phyloP scores from a whole-genome alignment of 1,140 invertebrate genomes.

The Ericerus pela region DNA sequence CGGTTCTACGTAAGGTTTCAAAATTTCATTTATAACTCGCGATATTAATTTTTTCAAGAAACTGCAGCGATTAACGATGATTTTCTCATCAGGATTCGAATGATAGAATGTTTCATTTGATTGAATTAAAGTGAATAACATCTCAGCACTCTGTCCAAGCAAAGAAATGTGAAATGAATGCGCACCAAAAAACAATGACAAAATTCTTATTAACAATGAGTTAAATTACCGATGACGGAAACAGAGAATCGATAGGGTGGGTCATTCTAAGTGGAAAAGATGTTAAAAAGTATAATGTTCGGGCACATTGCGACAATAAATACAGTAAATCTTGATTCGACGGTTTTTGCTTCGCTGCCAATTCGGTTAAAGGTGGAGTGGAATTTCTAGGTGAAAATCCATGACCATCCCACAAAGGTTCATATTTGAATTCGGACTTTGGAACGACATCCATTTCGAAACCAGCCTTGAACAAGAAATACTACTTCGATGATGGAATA shows the following conservation, averaged over 20 bases:
- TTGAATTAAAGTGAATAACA: not conserved
- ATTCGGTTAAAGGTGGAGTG: constrained; percentile 15
- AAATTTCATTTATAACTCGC: not conserved
- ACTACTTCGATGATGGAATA: not conserved
- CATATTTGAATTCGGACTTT: constrained; percentile 17
- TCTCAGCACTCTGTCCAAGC: not conserved
- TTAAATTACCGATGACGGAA: constrained; percentile 36
- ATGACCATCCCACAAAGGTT: constrained; percentile 19
- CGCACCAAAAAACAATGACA: not conserved
- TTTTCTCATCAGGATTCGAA: constrained; percentile 1
- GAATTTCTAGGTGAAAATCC: not conserved
- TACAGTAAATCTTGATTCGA: constrained; percentile 57
- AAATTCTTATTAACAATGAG: constrained; percentile 16
- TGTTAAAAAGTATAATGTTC: constrained; percentile 60
- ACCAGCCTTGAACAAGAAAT: constrained; percentile 11
- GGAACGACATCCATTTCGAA: constrained; percentile 13
- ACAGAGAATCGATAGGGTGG: constrained; percentile 57
- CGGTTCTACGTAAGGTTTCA: constrained; percentile 2
- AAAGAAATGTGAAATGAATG: not conserved
- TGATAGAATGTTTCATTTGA: constrained; percentile 1
- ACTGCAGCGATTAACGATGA: constrained; percentile 1
- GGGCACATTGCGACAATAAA: constrained; percentile 35
- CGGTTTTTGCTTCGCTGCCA: constrained; percentile 53
- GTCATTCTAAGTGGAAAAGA: constrained; percentile 57
- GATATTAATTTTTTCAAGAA: not conserved